Base-by-base conservation (phyloP, 2,797 vertebrate species). In the Sternotherus odoratus region DNA sequence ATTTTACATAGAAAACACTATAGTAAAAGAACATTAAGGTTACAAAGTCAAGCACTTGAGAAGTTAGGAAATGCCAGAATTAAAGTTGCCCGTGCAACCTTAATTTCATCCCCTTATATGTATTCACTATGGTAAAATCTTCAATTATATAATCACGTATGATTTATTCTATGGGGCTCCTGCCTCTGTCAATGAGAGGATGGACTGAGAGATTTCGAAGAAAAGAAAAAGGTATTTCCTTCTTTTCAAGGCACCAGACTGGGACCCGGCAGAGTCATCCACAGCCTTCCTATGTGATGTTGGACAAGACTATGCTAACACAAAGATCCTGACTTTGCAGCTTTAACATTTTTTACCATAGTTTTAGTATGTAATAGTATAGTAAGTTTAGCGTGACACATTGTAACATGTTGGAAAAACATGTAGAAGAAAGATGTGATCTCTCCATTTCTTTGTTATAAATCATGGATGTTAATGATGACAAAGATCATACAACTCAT, bases 361-460 rank as follows among this genome's bases (percentile, higher is more conserved):
- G 79, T 56, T 81, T 91, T 92, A 74, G 74, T 78, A 82, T 94
- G 46, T 30, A 79, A 95, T 50, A 56, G 19, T 80, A 77, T 80
- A 28, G 36, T 85, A 57, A 49, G 80, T 91, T 91, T 92, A 5
- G 23, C 87, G 87, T 85, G 75, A 54, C 88, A 72, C 89, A 82
- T 2, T 84, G 94, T 81, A 69, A 63, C 81, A 51, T 96, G 89
- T 89, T 88, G 82, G 72, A 82, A 96, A 93, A 92, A 89, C 95
- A 96, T 96, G 87, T 95, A 96, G 96, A 95, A 91, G 85, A 94
- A 96, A 97, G 86, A 95, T 96, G 96, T 96, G 91, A 57, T 87
- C 84, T 13, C 12, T 43, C 54, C 39, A 5, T 43, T 74, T 48
- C 57, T 85, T 91, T 87, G 93, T 92, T 92, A 83, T 97, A 97